A percentile compares a stretch with the other conserved stretches of the same genome.
Evolutionary conservation across 1,140 invertebrate genomes (phyloP).

Genomic region (Papilio xuthus): DNA sequence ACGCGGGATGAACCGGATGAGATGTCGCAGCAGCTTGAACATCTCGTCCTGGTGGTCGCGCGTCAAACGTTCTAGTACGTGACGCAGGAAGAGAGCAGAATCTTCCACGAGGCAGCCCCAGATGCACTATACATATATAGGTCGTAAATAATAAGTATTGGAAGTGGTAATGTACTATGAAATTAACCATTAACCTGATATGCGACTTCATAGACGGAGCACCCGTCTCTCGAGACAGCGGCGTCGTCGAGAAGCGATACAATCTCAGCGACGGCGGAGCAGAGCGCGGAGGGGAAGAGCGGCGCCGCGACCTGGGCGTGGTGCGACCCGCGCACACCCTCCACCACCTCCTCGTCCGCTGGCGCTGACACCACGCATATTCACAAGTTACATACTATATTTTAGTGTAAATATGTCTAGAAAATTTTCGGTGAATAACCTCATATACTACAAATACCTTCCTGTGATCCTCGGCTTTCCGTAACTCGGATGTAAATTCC

Average conservation of each 20-base stretch:
- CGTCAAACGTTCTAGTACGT: conserved; percentile 97
- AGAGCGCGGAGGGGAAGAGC: conserved; percentile 97
- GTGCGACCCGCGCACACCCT: conserved; percentile 87
- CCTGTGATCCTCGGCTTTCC: no score
- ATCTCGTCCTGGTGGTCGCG: conserved; percentile 97
- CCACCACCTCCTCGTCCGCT: conserved; percentile 86
- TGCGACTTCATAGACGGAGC: conserved; percentile 94
- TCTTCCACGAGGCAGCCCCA: conserved; percentile 99
- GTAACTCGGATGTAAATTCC: no score
- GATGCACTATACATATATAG: conserved; percentile 87
- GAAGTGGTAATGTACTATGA: neutral
- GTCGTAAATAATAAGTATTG: neutral
- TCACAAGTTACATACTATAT: no score
- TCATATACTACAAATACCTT: no score
- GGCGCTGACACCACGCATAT: conserved; percentile 48
- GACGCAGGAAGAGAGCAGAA: conserved; percentile 96
- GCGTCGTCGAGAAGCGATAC: conserved; percentile 97
- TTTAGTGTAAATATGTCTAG: no score
- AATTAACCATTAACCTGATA: conserved; percentile 85
- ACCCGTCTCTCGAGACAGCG: conserved; percentile 96
- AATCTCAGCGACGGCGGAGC: conserved; percentile 96
- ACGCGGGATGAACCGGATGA: conserved; percentile 96
- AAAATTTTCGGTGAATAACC: no score
- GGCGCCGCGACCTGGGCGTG: conserved; percentile 95
- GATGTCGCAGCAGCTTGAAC: conserved; percentile 95